Conservation (phyloP, 2,113 vertebrate genomes). For the Uria aalge region DNA sequence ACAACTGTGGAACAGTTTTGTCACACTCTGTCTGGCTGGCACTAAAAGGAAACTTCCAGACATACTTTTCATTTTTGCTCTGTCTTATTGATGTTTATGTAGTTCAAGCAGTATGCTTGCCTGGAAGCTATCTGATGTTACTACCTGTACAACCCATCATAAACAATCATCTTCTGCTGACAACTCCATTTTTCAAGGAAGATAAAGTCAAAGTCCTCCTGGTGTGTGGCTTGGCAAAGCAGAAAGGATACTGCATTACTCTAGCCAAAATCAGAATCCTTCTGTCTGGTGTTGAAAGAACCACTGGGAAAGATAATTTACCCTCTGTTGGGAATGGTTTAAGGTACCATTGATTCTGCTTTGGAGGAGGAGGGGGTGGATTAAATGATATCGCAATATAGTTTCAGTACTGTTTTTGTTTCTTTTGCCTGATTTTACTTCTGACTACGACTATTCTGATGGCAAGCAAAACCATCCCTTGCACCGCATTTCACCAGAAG, state of each 20-base stretch:
- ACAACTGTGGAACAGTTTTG: background rate
- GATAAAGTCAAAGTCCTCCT: conserved; percentile 18
- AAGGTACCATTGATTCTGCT: background rate
- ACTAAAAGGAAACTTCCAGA: conserved; percentile 31
- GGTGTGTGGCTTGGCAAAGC: background rate
- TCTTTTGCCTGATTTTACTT: background rate
- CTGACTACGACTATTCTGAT: background rate
- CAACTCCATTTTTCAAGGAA: conserved; percentile 32
- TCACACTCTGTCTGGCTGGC: background rate
- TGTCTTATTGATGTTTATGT: conserved; percentile 28
- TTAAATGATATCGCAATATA: background rate
- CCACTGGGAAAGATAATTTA: background rate
- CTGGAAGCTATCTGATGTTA: conserved; percentile 51
- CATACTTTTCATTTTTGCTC: conserved; percentile 4
- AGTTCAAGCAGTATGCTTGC: conserved; percentile 5
- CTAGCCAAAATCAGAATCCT: background rate
- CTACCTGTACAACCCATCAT: conserved; percentile 39
- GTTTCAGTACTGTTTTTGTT: background rate
- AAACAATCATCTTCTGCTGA: conserved; percentile 48
- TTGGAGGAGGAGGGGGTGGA: background rate
- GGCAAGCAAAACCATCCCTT: background rate
- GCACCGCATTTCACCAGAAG: background rate
- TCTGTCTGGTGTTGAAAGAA: background rate
- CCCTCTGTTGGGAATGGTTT: background rate
- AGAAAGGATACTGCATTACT: background rate